phyloP scores from a whole-genome alignment of 2,797 vertebrate genomes.

The Rhinogobio ventralis region DNA sequence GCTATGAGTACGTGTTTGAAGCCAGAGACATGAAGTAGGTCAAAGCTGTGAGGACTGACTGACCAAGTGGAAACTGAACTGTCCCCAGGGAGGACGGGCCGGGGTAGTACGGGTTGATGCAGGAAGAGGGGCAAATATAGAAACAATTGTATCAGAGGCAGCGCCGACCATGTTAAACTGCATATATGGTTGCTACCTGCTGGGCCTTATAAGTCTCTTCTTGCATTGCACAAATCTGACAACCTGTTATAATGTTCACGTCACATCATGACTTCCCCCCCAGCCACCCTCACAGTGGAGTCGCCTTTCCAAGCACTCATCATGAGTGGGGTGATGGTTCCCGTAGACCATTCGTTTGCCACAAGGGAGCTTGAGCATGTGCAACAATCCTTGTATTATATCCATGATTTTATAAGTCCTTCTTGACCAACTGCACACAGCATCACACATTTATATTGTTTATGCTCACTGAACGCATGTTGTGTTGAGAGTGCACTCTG shows the following conservation, averaged over 20 bases:
- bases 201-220: slow-evolving; percentile 28
- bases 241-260: slow-evolving; percentile 39
- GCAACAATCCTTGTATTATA: slow-evolving; percentile 41
- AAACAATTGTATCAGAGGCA: slow-evolving; percentile 12
- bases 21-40: slow-evolving; percentile 64
- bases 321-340: slow-evolving; percentile 46
- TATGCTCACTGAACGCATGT: background rate
- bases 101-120: slow-evolving; percentile 37
- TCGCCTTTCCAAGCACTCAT: slow-evolving; percentile 32
- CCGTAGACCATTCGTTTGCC: slow-evolving; percentile 27
- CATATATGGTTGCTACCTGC: slow-evolving; percentile 30
- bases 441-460: background rate
- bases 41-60: slow-evolving; percentile 62
- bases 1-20: slow-evolving; percentile 38
- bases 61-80: slow-evolving; percentile 67
- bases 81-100: slow-evolving; percentile 51
- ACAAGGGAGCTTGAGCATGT: slow-evolving; percentile 44
- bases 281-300: slow-evolving; percentile 39
- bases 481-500: background rate
- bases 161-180: slow-evolving; percentile 5
- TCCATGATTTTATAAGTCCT: slow-evolving; percentile 16
- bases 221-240: slow-evolving; percentile 27
- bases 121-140: slow-evolving; percentile 40
- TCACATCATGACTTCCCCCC: slow-evolving; percentile 42
- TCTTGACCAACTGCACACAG: slow-evolving; percentile 21